Conservation (phyloP, 2,113 vertebrate species). For the Campylomormyrus numenius region DNA sequence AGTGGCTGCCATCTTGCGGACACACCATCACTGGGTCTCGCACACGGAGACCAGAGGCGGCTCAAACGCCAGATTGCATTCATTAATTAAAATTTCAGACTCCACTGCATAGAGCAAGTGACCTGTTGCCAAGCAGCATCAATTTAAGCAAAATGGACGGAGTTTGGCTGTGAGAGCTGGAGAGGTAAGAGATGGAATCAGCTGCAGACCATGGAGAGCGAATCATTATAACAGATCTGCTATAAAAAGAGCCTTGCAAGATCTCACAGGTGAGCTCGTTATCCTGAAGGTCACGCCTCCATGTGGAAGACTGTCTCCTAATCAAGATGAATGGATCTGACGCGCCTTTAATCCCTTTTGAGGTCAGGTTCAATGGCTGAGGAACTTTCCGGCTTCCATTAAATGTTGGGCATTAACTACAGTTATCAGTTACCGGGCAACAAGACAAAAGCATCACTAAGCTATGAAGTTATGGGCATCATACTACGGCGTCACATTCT, state of each 20-base stretch:
- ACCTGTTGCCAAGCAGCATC: neutral
- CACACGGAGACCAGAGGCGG: neutral
- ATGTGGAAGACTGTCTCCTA: neutral
- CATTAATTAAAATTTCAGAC: neutral
- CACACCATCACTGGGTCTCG: neutral
- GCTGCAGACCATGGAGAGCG: neutral
- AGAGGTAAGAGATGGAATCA: neutral
- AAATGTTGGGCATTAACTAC: neutral
- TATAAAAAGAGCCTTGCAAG: neutral
- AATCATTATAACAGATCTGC: neutral
- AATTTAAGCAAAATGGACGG: neutral
- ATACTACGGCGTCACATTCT: neutral
- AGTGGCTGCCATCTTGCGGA: neutral
- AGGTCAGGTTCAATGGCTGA: neutral
- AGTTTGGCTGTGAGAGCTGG: neutral
- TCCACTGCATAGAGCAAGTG: neutral
- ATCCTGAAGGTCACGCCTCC: neutral
- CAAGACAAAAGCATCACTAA: neutral
- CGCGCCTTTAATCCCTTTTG: neutral
- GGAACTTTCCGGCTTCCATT: neutral
- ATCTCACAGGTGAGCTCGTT: neutral
- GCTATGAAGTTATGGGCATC: neutral
- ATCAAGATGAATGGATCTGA: neutral
- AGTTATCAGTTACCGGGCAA: neutral
- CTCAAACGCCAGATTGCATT: neutral